phyloP scores from a whole-genome alignment of 2,888 invertebrate species.

The Tetanocera ferruginea region DNA sequence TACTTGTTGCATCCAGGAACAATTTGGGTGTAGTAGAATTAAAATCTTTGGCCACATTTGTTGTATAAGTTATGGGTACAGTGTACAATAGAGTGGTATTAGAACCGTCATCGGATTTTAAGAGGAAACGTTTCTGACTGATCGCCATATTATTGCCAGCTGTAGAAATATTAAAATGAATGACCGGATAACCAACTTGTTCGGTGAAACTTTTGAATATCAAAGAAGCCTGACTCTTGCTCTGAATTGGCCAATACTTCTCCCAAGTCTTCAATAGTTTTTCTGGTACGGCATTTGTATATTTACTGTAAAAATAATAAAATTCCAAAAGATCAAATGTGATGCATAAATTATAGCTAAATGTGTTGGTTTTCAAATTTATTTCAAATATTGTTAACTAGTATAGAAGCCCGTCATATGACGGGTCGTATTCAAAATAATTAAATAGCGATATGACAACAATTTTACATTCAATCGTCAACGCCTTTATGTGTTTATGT shows the following conservation, averaged over 20 bases:
- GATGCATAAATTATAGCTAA: background rate
- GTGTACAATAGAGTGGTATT: conserved; percentile 55
- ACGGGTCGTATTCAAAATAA: too few species aligned
- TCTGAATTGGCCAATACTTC: conserved; percentile 56
- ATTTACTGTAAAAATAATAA: background rate
- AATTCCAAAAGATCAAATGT: background rate
- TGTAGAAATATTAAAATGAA: conserved; percentile 69
- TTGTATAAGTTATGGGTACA: conserved; percentile 65
- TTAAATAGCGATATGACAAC: too few species aligned
- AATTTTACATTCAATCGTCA: too few species aligned
- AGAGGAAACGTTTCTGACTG: conserved; percentile 63
- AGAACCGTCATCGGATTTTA: conserved; percentile 55
- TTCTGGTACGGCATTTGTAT: conserved; percentile 64
- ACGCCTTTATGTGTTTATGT: too few species aligned
- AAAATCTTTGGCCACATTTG: conserved; percentile 55
- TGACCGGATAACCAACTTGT: conserved; percentile 77
- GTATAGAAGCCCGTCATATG: too few species aligned
- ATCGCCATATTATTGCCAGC: conserved; percentile 51
- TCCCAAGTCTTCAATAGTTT: conserved; percentile 72
- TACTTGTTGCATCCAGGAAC: conserved; percentile 46
- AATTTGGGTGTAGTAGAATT: conserved; percentile 54
- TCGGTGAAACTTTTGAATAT: conserved; percentile 75
- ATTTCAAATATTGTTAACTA: too few species aligned
- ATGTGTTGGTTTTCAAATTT: background rate
- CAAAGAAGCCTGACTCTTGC: conserved; percentile 54